These are phyloP conservation scores for Ceyx cyanopectus DNA, from an alignment of 2,113 vertebrate species.

Conservation along the genomic window DNA sequence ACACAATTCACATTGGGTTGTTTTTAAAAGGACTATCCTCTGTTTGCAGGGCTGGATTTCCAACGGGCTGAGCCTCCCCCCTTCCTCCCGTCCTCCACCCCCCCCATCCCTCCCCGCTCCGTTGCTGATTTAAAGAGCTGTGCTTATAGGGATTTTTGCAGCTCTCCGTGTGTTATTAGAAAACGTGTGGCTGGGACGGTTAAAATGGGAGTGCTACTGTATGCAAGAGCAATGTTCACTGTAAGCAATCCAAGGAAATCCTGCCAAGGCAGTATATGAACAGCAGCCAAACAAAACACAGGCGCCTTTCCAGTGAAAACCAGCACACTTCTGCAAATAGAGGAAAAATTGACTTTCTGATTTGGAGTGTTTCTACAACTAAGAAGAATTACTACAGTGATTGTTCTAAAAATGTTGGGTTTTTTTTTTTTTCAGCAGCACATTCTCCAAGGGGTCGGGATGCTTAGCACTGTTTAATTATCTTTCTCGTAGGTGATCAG, in stretches of 20 bases:
- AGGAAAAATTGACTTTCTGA: slow-evolving; percentile 88
- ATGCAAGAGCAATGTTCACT: slow-evolving; percentile 82
- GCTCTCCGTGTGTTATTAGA: slow-evolving; percentile 79
- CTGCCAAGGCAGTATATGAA: slow-evolving; percentile 93
- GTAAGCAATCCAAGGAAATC: slow-evolving; percentile 87
- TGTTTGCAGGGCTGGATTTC: slow-evolving; percentile 49
- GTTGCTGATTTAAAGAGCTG: slow-evolving; percentile 62
- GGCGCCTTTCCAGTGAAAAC: slow-evolving; percentile 87
- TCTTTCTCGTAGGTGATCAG: slow-evolving; percentile 74
- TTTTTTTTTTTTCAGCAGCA: slow-evolving; percentile 48
- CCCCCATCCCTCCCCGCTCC: slow-evolving; percentile 41
- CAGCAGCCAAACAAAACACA: slow-evolving; percentile 96
- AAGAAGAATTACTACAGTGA: slow-evolving; percentile 81
- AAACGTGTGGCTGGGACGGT: slow-evolving; percentile 81
- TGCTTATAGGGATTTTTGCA: slow-evolving; percentile 71
- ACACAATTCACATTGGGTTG: slow-evolving; percentile 41
- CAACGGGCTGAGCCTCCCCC: slow-evolving; percentile 11
- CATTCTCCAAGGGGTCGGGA: slow-evolving; percentile 69
- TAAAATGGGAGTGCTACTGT: slow-evolving; percentile 85
- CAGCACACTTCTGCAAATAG: slow-evolving; percentile 90
- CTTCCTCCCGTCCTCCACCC: background rate
- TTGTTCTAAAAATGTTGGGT: slow-evolving; percentile 83
- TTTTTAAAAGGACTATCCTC: slow-evolving; percentile 57
- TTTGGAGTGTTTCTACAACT: slow-evolving; percentile 84
- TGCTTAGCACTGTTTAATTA: slow-evolving; percentile 75